phyloP scores from a whole-genome alignment of 2,113 vertebrate genomes.

The Heptranchias perlo region DNA sequence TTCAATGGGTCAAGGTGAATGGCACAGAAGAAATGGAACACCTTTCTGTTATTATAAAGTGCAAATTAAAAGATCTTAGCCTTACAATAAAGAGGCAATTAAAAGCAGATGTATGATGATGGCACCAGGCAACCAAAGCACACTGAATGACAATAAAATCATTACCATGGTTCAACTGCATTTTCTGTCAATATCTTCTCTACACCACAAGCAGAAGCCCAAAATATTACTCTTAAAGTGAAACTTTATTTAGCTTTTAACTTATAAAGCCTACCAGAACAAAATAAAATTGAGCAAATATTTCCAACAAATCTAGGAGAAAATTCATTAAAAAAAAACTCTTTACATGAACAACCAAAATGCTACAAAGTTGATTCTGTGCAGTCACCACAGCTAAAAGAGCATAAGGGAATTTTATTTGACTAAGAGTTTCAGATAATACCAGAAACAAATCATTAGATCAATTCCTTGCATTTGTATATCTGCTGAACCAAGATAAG shows the following conservation, averaged over 20 bases:
- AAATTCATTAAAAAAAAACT: neutral
- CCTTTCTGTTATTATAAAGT: neutral
- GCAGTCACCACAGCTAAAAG: neutral
- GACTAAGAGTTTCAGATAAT: neutral
- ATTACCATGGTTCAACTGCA: neutral
- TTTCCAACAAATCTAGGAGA: neutral
- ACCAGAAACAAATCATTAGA: neutral
- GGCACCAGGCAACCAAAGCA: neutral
- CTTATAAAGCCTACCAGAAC: neutral
- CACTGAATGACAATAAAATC: neutral
- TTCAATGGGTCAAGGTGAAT: neutral
- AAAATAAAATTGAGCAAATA: neutral
- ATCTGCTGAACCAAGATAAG: neutral
- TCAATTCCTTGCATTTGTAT: neutral
- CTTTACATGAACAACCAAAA: neutral
- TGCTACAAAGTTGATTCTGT: neutral
- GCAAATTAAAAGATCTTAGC: neutral
- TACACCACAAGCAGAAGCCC: neutral
- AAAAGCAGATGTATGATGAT: neutral
- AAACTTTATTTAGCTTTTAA: neutral
- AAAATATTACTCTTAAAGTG: neutral
- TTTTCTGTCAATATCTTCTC: neutral
- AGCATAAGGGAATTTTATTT: neutral
- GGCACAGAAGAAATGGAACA: neutral
- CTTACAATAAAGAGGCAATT: neutral